These are phyloP conservation scores for Panulirus ornatus DNA, from an alignment of 1,140 invertebrate species.

Conservation along the genomic window DNA sequence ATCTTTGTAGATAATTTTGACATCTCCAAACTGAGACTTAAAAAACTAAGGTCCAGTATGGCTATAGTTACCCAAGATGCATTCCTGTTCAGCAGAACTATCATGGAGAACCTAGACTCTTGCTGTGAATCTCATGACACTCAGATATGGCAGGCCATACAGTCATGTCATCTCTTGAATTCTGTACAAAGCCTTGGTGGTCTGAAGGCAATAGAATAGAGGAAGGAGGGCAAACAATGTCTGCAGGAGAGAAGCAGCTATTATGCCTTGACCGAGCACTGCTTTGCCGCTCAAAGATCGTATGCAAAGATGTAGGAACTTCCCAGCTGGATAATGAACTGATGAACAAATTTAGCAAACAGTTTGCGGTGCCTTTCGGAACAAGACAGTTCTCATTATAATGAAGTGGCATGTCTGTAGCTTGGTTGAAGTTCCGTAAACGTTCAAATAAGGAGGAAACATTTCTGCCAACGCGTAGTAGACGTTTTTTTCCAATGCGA, in stretches of 20 bases:
- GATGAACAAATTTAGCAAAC: slow-evolving; percentile 92
- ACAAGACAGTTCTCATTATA: slow-evolving; percentile 94
- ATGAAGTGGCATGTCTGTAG: too few relatives aligned
- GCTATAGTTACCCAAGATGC: slow-evolving; percentile 97
- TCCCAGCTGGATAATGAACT: slow-evolving; percentile 95
- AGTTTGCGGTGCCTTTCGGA: slow-evolving; percentile 88
- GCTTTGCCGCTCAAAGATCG: slow-evolving; percentile 89
- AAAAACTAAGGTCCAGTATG: slow-evolving; percentile 87
- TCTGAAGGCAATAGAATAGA: slow-evolving; percentile 83
- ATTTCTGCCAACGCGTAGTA: too few relatives aligned
- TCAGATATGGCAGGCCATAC: slow-evolving; percentile 56
- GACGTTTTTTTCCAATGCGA: too few relatives aligned
- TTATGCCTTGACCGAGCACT: slow-evolving; percentile 92
- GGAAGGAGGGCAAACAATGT: slow-evolving; percentile 84
- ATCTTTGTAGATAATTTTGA: slow-evolving; percentile 91
- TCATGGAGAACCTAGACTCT: slow-evolving; percentile 95
- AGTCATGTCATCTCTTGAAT: slow-evolving; percentile 37
- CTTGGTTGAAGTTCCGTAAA: too few relatives aligned
- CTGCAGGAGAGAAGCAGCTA: slow-evolving; percentile 91
- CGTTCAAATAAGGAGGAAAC: too few relatives aligned
- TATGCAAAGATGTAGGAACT: slow-evolving; percentile 97
- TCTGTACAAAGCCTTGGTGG: slow-evolving; percentile 81
- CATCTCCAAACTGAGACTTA: slow-evolving; percentile 84
- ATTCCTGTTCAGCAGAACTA: slow-evolving; percentile 91
- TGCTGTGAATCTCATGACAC: slow-evolving; percentile 66